Evolutionary conservation across 2,888 invertebrate genomes (phyloP).

Genomic region (Saturnia japonica): DNA sequence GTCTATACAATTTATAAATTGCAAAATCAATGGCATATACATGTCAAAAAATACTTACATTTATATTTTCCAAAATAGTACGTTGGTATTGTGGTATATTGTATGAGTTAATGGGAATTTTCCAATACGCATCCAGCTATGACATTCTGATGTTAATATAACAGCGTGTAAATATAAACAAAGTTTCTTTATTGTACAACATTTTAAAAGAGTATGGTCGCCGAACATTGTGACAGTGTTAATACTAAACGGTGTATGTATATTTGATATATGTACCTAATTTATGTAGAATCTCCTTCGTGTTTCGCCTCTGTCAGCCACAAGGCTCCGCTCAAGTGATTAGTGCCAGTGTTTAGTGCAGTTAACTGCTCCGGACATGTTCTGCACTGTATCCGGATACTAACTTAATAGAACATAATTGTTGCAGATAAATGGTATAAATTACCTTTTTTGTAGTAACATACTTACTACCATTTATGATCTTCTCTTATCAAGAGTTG

Average conservation of each 20-base stretch:
- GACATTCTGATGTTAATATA: too few relatives aligned
- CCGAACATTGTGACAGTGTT: background rate
- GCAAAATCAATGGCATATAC: too few relatives aligned
- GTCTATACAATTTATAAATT: too few relatives aligned
- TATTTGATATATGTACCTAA: background rate
- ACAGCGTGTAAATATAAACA: too few relatives aligned
- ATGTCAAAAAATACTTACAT: too few relatives aligned
- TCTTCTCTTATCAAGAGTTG: too few relatives aligned
- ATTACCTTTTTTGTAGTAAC: background rate
- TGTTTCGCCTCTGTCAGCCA: slow-evolving; percentile 47
- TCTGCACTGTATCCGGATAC: slow-evolving; percentile 31
- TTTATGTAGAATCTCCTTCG: slow-evolving; percentile 23
- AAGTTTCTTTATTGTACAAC: background rate
- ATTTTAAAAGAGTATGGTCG: background rate
- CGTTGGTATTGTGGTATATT: too few relatives aligned
- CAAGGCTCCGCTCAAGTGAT: slow-evolving; percentile 56
- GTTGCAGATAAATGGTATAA: background rate
- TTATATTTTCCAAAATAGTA: too few relatives aligned
- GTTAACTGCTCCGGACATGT: slow-evolving; percentile 50
- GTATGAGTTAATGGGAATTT: too few relatives aligned
- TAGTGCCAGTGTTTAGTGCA: slow-evolving; percentile 62
- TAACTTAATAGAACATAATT: slow-evolving; percentile 16
- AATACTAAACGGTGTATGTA: background rate
- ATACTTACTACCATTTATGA: background rate
- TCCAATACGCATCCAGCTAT: too few relatives aligned